Percentiles rank a stretch among this genome's conserved stretches.
Conservation (phyloP, 2,888 invertebrate species). For the Drosophila silvestris region DNA sequence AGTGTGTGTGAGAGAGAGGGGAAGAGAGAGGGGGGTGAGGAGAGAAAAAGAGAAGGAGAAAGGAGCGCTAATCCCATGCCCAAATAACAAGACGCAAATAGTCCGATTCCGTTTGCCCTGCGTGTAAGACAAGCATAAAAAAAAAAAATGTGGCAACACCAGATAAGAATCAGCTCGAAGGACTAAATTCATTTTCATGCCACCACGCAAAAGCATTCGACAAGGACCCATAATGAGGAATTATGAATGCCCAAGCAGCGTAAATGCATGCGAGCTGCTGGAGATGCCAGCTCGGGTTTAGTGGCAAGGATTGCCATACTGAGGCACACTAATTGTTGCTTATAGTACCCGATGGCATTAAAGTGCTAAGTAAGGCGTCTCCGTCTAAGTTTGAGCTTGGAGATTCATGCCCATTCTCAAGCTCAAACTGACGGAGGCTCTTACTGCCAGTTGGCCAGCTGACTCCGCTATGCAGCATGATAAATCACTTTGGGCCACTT, state of each 20-base stretch:
- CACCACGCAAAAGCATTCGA: constrained; percentile 18
- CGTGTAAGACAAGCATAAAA: constrained; percentile 45
- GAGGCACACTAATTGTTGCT: constrained; percentile 65
- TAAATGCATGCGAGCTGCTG: constrained; percentile 37
- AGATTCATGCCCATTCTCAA: too few species aligned
- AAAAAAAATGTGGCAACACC: constrained; percentile 9
- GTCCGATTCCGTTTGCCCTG: constrained; percentile 18
- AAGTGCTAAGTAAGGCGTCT: neutral
- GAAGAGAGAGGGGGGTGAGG: constrained; percentile 6
- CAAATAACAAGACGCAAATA: constrained; percentile 16
- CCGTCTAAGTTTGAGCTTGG: neutral
- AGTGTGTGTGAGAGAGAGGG: neutral
- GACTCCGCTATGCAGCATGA: constrained; percentile 24
- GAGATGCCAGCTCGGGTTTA: constrained; percentile 7
- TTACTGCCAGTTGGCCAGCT: neutral
- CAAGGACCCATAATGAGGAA: constrained; percentile 66
- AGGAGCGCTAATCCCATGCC: neutral
- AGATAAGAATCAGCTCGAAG: constrained; percentile 38
- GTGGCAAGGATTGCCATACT: constrained; percentile 12
- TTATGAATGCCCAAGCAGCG: constrained; percentile 61
- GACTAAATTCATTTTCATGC: constrained; percentile 32
- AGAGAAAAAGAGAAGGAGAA: neutral
- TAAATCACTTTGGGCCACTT: constrained; percentile 50
- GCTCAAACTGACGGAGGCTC: too few species aligned
- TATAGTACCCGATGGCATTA: constrained; percentile 35